Evolutionary conservation across 2,113 vertebrate genomes (phyloP).

Genomic region (Bucco capensis): DNA sequence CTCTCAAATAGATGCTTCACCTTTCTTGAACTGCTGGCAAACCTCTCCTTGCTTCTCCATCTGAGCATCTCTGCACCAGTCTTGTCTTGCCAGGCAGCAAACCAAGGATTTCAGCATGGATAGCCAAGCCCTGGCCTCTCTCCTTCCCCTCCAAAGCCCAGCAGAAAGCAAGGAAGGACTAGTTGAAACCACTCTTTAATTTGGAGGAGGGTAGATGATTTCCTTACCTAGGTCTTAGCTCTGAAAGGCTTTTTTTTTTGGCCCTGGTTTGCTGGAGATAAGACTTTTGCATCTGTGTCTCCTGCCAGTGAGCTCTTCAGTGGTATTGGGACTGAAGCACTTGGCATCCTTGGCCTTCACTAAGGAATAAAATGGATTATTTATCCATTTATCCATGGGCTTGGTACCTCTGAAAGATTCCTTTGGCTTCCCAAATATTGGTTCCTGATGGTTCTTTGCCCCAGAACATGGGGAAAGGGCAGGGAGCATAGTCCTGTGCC

Average conservation of each 20-base stretch:
- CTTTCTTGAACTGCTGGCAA: too few relatives aligned
- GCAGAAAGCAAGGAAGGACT: too few relatives aligned
- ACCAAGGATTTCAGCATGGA: too few relatives aligned
- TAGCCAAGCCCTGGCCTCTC: too few relatives aligned
- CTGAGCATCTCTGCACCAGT: too few relatives aligned
- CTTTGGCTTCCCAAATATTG: background rate
- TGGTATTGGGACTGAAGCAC: fast-evolving
- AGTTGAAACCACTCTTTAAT: too few relatives aligned
- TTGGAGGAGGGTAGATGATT: too few relatives aligned
- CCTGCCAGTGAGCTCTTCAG: background rate
- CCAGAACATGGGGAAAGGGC: background rate
- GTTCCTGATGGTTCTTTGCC: background rate
- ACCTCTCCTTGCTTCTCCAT: too few relatives aligned
- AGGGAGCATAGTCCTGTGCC: background rate
- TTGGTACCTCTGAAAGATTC: background rate
- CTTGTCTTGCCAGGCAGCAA: too few relatives aligned
- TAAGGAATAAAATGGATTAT: too few relatives aligned
- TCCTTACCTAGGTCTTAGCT: fast-evolving
- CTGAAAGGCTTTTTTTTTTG: background rate
- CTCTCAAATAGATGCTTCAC: too few relatives aligned
- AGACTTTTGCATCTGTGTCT: fast-evolving
- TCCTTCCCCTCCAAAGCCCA: background rate
- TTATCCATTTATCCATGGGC: too few relatives aligned
- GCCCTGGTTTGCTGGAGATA: background rate
- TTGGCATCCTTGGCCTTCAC: background rate